Percentiles rank a stretch among this genome's conserved stretches.
Evolutionary conservation across 2,797 vertebrate genomes (phyloP).

Genomic region (Melanogrammus aeglefinus): DNA sequence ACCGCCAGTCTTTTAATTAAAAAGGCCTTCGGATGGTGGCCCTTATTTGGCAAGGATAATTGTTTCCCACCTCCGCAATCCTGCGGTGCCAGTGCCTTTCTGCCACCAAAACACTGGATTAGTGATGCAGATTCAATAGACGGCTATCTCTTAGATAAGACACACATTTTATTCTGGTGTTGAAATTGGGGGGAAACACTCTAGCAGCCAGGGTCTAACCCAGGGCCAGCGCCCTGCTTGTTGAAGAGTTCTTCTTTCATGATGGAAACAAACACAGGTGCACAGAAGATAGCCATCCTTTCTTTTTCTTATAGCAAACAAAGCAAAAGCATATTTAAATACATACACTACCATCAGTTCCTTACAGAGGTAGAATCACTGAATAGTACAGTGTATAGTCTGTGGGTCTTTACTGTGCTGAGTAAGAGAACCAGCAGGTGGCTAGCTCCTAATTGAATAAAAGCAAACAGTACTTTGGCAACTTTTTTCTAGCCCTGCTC

Average conservation of each 20-base stretch:
- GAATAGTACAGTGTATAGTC: background rate
- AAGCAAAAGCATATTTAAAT: background rate
- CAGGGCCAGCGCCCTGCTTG: background rate
- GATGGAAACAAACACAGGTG: background rate
- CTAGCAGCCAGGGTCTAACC: background rate
- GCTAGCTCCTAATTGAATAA: constrained; percentile 6
- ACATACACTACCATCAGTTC: background rate
- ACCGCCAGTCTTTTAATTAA: constrained; percentile 70
- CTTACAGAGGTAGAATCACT: background rate
- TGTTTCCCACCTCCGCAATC: constrained; percentile 53
- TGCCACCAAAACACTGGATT: constrained; percentile 32
- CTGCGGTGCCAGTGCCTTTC: constrained; percentile 26
- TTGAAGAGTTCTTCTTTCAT: background rate
- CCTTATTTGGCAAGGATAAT: constrained; percentile 58
- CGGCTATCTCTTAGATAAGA: constrained; percentile 40
- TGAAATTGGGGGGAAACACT: constrained; percentile 29
- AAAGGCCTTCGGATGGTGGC: constrained; percentile 51
- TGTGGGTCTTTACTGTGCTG: constrained; percentile 16
- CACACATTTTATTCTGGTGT: constrained; percentile 48
- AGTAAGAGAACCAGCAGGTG: constrained; percentile 13
- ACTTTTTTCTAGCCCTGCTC: background rate
- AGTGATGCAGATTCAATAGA: constrained; percentile 38
- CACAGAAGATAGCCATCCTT: background rate
- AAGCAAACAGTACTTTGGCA: background rate
- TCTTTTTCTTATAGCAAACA: background rate